Conservation (phyloP, 2,888 invertebrate genomes). For the Pachycephus smyrnensis region DNA sequence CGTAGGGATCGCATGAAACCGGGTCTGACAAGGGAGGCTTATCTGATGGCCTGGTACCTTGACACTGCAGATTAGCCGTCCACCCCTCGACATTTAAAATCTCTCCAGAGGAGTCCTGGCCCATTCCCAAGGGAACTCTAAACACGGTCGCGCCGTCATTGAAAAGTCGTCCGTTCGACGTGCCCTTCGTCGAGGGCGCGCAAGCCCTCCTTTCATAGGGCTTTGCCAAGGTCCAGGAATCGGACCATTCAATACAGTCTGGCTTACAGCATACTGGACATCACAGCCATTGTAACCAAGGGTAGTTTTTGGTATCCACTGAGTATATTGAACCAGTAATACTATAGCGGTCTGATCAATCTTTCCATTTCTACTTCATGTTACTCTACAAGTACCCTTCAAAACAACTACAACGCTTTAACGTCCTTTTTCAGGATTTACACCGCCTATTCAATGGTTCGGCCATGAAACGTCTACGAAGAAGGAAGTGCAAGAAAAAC, state of each 20-base stretch:
- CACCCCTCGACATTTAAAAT: constrained; percentile 27
- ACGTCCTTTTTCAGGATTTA: not conserved
- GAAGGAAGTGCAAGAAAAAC: not conserved
- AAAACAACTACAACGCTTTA: not conserved
- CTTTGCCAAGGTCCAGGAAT: not conserved
- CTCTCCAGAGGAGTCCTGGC: constrained; percentile 27
- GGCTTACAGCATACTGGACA: not conserved
- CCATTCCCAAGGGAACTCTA: constrained; percentile 26
- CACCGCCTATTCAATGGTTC: not conserved
- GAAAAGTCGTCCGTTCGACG: constrained; percentile 33
- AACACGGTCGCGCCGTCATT: constrained; percentile 34
- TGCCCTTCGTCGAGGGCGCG: not conserved
- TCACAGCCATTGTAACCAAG: not conserved
- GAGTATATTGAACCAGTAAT: not conserved
- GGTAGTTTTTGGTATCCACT: not conserved
- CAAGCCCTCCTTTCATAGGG: not conserved
- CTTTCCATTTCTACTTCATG: not conserved
- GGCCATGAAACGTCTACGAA: not conserved
- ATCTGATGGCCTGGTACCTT: constrained; percentile 45
- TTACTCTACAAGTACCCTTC: not conserved
- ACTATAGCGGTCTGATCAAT: not conserved
- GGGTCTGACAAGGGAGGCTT: constrained; percentile 18
- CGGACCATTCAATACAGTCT: not conserved
- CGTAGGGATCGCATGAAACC: not conserved
- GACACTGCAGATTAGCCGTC: constrained; percentile 45